phyloP scores from a whole-genome alignment of 2,797 vertebrate species.

The Erethizon dorsatum region DNA sequence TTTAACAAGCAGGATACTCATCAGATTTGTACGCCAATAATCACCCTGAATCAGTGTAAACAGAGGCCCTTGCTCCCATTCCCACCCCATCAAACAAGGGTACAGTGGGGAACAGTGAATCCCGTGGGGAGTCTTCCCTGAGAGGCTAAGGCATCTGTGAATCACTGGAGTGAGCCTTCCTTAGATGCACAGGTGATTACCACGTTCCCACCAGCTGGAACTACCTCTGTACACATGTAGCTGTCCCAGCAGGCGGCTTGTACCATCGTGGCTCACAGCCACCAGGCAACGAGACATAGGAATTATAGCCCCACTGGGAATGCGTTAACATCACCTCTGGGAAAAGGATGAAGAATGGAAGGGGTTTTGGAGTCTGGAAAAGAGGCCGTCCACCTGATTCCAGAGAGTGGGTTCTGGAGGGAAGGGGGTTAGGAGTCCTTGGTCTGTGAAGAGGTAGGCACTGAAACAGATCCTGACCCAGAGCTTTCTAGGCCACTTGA shows the following conservation, averaged over 20 bases:
- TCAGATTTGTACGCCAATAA: neutral
- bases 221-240: neutral
- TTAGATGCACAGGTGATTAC: slow-evolving; percentile 7
- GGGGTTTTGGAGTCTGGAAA: neutral
- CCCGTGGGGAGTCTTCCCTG: neutral
- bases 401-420: neutral
- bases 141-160: neutral
- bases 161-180: neutral
- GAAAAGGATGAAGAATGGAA: neutral
- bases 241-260: neutral
- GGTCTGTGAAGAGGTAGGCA: neutral
- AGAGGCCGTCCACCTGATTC: neutral
- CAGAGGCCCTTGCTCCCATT: neutral
- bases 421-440: neutral
- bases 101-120: slow-evolving; percentile 2
- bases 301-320: neutral
- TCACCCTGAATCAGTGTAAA: slow-evolving; percentile 25
- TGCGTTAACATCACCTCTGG: neutral
- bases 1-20: neutral
- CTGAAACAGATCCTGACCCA: slow-evolving; percentile 6
- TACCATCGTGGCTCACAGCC: neutral
- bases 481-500: neutral
- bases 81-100: neutral
- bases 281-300: neutral
- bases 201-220: neutral